A percentile compares a stretch with the other conserved stretches of the same genome.
These are phyloP conservation scores for Ammospiza maritima DNA, from an alignment of 2,797 vertebrate species.

Conservation along the genomic window DNA sequence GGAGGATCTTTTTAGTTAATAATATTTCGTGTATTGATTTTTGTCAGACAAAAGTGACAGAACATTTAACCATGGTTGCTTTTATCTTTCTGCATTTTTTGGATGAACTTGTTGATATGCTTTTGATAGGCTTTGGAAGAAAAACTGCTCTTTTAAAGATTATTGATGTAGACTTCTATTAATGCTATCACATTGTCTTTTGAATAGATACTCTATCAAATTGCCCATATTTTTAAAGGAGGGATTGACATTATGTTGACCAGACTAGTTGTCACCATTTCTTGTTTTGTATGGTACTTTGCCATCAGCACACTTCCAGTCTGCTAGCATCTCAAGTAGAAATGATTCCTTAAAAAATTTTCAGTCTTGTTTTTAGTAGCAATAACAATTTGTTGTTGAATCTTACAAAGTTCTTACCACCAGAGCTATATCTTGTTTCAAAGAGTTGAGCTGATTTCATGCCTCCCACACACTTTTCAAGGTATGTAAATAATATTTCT, in stretches of 20 bases:
- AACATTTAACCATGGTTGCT: neutral
- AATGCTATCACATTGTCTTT: neutral
- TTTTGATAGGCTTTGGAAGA: neutral
- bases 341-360: neutral
- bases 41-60: neutral
- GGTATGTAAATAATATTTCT: neutral
- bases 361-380: neutral
- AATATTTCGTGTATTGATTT: neutral
- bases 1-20: neutral
- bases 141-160: neutral
- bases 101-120: neutral
- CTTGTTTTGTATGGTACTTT: neutral
- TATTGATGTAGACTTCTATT: neutral
- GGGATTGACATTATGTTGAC: neutral
- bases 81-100: neutral
- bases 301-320: neutral
- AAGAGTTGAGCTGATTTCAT: neutral
- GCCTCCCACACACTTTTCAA: neutral
- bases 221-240: fast-evolving
- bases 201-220: neutral
- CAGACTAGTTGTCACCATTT: neutral
- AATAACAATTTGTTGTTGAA: neutral
- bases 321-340: neutral
- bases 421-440: neutral
- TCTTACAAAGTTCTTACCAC: neutral